Evolutionary conservation across 2,113 vertebrate species (phyloP).

Genomic region (Scomber scombrus): DNA sequence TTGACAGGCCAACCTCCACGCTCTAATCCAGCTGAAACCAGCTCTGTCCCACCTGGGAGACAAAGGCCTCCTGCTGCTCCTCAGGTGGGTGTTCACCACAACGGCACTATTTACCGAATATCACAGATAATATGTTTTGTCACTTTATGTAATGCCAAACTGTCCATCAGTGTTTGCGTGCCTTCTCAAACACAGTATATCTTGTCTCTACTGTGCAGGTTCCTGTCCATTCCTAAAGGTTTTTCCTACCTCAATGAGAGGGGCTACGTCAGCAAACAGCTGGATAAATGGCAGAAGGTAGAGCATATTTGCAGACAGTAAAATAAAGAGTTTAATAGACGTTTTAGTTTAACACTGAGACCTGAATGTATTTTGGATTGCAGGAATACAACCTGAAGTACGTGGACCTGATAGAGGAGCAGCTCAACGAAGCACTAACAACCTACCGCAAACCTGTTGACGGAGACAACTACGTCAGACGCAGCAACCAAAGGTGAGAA

Average conservation of each 20-base stretch:
- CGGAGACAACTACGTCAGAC: conserved; percentile 97
- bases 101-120: neutral
- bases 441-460: conserved; percentile 98
- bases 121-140: neutral
- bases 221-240: conserved; percentile 98
- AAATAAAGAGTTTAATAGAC: neutral
- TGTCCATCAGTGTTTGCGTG: neutral
- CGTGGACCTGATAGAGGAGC: conserved; percentile 97
- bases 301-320: neutral
- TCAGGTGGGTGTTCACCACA: conserved; percentile 86
- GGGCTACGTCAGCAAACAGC: conserved; percentile 96
- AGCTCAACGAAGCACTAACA: conserved; percentile 98
- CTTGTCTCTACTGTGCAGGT: conserved; percentile 84
- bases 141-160: neutral
- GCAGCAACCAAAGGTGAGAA: conserved; percentile 95
- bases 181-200: neutral
- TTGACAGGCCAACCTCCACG: conserved; percentile 96
- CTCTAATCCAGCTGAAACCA: conserved; percentile 98
- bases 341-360: neutral
- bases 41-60: conserved; percentile 98
- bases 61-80: conserved; percentile 95
- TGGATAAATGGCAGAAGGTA: conserved; percentile 99
- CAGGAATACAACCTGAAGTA: conserved; percentile 98
- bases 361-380: neutral
- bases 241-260: conserved; percentile 99